Conservation (phyloP, 2,797 vertebrate species). For the Ateles fusciceps region DNA sequence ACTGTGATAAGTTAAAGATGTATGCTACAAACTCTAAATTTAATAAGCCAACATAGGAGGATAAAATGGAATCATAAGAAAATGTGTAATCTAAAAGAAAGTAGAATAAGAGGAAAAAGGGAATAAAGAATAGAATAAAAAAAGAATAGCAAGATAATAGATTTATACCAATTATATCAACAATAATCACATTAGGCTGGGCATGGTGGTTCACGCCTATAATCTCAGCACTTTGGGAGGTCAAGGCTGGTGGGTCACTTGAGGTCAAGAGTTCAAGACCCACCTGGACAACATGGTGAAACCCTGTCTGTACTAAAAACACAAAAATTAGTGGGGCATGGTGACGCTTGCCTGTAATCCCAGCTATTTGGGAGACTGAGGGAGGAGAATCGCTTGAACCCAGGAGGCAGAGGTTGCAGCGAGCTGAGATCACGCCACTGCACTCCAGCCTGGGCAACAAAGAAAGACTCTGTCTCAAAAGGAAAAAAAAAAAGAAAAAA, state of each 20-base stretch:
- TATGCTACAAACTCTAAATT: not conserved
- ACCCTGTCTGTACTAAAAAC: not conserved
- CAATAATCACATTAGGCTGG: not conserved
- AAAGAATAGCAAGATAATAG: not conserved
- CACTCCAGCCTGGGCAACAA: not conserved
- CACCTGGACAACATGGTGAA: not conserved
- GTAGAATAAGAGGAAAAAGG: not conserved
- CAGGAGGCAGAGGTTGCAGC: not conserved
- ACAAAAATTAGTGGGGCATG: not conserved
- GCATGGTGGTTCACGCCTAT: not conserved
- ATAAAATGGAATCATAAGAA: constrained; percentile 4
- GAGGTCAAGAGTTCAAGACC: not conserved
- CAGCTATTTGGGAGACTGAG: not conserved
- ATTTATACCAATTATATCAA: not conserved
- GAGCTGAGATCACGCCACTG: not conserved
- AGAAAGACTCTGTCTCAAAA: not conserved
- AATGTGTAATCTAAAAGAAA: not conserved
- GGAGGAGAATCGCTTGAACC: not conserved
- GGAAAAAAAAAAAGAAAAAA: too few species aligned
- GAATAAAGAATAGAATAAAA: constrained; percentile 9
- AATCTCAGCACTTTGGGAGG: not conserved
- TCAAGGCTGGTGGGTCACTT: not conserved
- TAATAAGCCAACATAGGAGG: not conserved
- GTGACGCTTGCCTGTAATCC: not conserved
- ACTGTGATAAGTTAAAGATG: not conserved